Evolutionary conservation across 1,140 invertebrate genomes (phyloP).

Genomic region (Steinernema khuongi): DNA sequence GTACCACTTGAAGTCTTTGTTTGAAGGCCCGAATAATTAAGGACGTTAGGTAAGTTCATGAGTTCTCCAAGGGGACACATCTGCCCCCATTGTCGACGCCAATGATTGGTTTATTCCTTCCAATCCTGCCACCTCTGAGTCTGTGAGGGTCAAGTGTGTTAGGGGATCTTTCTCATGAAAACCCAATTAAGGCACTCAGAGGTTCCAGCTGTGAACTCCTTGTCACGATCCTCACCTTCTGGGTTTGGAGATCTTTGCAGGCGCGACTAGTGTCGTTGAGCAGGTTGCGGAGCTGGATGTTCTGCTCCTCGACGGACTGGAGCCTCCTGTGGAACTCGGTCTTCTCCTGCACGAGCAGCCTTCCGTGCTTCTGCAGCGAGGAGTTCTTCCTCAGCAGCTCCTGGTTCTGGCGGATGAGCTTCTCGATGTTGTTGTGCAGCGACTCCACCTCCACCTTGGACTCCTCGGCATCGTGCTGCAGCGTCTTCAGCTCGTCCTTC

Average conservation of each 20-base stretch:
- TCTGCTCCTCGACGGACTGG: slow-evolving; percentile 41
- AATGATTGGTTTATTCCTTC: no score
- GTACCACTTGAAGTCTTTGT: no score
- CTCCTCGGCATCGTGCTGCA: slow-evolving; percentile 27
- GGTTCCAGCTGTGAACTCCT: no score
- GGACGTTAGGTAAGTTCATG: no score
- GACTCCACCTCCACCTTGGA: slow-evolving; percentile 15
- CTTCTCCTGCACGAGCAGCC: slow-evolving; percentile 43
- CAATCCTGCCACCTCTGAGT: no score
- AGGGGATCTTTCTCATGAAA: no score
- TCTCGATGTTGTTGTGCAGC: slow-evolving; percentile 47
- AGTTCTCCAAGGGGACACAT: no score
- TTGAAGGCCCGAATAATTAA: no score
- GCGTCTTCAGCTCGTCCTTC: slow-evolving; percentile 21
- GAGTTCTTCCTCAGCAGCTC: slow-evolving; percentile 41
- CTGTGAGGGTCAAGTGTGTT: no score
- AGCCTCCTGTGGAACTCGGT: slow-evolving; percentile 29
- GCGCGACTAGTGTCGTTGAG: slow-evolving; percentile 53
- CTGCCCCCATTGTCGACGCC: no score
- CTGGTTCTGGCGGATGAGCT: slow-evolving; percentile 42
- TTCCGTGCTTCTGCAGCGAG: slow-evolving; percentile 42
- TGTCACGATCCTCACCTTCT: slow-evolving; percentile 37
- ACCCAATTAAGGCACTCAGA: no score
- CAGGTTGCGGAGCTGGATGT: slow-evolving; percentile 39
- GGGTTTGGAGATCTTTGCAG: slow-evolving; percentile 51